Conservation (phyloP, 1,140 invertebrate species). For the Hyposmocoma kahamanoa region DNA sequence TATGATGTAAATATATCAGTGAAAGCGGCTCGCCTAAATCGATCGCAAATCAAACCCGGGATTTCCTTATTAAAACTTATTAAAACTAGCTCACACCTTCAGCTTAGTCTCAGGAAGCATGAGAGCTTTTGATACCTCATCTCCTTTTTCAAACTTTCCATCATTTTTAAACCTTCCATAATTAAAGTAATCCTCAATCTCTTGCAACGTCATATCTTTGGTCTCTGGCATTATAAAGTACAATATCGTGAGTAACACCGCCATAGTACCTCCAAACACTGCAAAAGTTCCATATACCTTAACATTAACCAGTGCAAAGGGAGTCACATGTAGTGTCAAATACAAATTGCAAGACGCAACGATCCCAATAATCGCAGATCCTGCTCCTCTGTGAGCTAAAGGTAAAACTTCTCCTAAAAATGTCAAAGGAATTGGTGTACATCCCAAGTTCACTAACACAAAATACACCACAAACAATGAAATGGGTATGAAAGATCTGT, state of each 20-base stretch:
- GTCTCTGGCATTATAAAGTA: conserved; percentile 38
- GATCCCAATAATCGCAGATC: conserved; percentile 24
- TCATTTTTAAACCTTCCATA: background rate
- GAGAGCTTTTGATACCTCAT: background rate
- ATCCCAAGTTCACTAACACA: conserved; percentile 28
- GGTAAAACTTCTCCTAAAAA: conserved; percentile 37
- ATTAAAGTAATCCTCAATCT: conserved; percentile 28
- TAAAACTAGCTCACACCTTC: too few relatives aligned
- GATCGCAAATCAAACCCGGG: too few relatives aligned
- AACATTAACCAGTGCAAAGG: background rate
- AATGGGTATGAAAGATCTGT: conserved; percentile 20
- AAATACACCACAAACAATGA: conserved; percentile 25
- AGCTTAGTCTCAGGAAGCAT: background rate
- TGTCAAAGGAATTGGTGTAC: conserved; percentile 29
- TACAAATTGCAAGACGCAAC: background rate
- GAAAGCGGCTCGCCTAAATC: too few relatives aligned
- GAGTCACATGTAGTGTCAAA: background rate
- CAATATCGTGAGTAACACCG: conserved; percentile 22
- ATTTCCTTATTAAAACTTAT: too few relatives aligned
- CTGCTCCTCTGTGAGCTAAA: conserved; percentile 31
- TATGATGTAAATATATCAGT: too few relatives aligned
- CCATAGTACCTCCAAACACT: conserved; percentile 25
- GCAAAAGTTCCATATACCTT: conserved; percentile 25
- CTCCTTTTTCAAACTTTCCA: background rate
- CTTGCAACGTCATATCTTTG: conserved; percentile 42